Percentiles rank a stretch among this genome's conserved stretches.
These are phyloP conservation scores for Theocolax elegans DNA, from an alignment of 1,140 invertebrate species.

Conservation along the genomic window DNA sequence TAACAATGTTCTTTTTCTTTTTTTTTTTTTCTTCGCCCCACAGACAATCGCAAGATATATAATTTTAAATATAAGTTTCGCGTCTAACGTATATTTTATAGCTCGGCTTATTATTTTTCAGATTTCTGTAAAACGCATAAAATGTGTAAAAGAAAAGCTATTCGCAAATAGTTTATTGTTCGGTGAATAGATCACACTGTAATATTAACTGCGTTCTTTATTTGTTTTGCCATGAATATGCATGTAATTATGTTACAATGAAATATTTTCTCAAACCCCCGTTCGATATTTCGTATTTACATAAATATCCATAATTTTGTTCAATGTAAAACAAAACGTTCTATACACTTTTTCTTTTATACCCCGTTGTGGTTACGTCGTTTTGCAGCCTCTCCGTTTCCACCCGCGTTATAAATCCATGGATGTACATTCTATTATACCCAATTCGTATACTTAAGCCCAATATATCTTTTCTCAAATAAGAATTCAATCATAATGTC, in stretches of 20 bases:
- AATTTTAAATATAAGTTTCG: not conserved
- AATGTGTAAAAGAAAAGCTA: not conserved
- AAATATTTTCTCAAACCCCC: conserved; percentile 8
- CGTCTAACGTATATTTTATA: not conserved
- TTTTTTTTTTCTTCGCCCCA: no score
- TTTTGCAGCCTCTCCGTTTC: no score
- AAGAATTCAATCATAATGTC: no score
- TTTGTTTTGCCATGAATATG: not conserved
- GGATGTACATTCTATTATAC: no score
- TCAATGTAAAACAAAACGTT: not conserved
- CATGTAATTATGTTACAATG: not conserved
- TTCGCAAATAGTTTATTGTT: not conserved
- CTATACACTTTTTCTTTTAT: no score
- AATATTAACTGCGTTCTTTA: not conserved
- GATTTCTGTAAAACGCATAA: not conserved
- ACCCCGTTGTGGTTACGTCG: no score
- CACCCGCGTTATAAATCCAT: no score
- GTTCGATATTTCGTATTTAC: not conserved
- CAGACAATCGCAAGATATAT: no score
- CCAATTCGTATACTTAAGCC: no score
- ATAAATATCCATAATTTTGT: conserved; percentile 6
- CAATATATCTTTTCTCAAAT: no score
- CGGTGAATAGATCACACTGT: not conserved
- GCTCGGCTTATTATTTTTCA: not conserved
- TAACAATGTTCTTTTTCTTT: no score